These are phyloP conservation scores for Melanitta fusca DNA, from an alignment of 2,797 vertebrate species.

Conservation along the genomic window DNA sequence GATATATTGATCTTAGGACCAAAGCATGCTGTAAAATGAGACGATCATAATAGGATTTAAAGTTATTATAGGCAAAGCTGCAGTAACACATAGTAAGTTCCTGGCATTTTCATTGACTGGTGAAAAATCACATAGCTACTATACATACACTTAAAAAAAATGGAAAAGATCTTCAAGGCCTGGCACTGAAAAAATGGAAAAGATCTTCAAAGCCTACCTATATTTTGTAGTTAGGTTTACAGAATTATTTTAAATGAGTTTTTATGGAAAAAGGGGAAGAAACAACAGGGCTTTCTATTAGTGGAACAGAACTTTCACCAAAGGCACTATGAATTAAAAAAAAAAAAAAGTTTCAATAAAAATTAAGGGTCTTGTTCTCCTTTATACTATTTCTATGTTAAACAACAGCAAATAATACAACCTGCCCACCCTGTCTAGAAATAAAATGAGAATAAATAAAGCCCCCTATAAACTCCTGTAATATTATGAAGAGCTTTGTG, in stretches of 20 bases:
- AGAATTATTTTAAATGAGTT: background rate
- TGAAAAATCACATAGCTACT: background rate
- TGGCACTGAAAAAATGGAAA: background rate
- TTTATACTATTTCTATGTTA: constrained; percentile 32
- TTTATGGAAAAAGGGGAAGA: background rate
- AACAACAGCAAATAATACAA: constrained; percentile 34
- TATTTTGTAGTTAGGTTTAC: background rate
- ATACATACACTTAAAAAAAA: background rate
- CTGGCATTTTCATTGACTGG: constrained; percentile 47
- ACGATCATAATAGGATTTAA: constrained; percentile 54
- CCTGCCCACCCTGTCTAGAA: background rate
- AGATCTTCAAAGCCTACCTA: background rate
- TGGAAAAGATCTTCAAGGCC: background rate
- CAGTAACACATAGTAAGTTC: background rate
- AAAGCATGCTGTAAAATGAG: constrained; percentile 39
- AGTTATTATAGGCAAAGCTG: constrained; percentile 41
- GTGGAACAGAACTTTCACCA: background rate
- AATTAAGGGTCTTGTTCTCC: constrained; percentile 26
- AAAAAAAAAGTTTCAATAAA: constrained; percentile 35
- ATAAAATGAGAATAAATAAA: constrained; percentile 47
- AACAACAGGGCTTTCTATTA: constrained; percentile 25
- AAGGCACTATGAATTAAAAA: background rate
- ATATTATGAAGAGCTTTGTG: background rate
- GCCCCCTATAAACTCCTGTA: background rate
- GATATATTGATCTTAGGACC: constrained; percentile 16